phyloP scores from a whole-genome alignment of 2,888 invertebrate genomes.

The Cephus rjabovi region DNA sequence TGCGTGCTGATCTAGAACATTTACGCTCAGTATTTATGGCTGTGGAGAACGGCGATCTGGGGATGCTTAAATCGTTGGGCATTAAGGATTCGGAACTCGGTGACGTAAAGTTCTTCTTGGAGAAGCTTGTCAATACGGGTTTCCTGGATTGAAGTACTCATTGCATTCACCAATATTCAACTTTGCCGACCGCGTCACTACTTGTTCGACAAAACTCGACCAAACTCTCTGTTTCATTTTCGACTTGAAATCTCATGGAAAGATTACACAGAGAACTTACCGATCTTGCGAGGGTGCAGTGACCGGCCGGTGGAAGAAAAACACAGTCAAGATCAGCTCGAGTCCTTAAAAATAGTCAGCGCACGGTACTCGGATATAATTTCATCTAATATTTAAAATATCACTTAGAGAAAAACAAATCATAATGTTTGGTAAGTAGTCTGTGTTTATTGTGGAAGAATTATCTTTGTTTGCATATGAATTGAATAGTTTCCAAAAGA shows the following conservation, averaged over 20 bases:
- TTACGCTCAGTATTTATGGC: slow-evolving; percentile 95
- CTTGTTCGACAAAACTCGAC: not conserved
- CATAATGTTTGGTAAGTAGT: not conserved
- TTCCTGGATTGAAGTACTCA: slow-evolving; percentile 85
- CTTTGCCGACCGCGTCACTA: not conserved
- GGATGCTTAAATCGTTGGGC: slow-evolving; percentile 92
- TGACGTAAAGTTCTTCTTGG: slow-evolving; percentile 95
- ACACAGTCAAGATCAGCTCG: not conserved
- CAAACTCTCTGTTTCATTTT: not conserved
- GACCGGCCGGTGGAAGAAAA: not conserved
- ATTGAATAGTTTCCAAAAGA: not conserved
- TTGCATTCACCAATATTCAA: not conserved
- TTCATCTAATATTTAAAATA: not conserved
- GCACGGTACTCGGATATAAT: not conserved
- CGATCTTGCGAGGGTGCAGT: not conserved
- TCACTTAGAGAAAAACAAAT: not conserved
- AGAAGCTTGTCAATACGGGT: slow-evolving; percentile 94
- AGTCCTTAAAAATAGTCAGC: not conserved
- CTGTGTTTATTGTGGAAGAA: not conserved
- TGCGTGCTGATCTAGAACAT: slow-evolving; percentile 91
- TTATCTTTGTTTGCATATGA: not conserved
- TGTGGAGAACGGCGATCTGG: slow-evolving; percentile 93
- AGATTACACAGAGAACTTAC: not conserved
- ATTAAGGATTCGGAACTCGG: slow-evolving; percentile 96
- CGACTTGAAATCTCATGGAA: not conserved